A percentile compares a stretch with the other conserved stretches of the same genome.
These are phyloP conservation scores for Montipora capitata DNA, from an alignment of 92 coral and sea anemone species.

Conservation along the genomic window DNA sequence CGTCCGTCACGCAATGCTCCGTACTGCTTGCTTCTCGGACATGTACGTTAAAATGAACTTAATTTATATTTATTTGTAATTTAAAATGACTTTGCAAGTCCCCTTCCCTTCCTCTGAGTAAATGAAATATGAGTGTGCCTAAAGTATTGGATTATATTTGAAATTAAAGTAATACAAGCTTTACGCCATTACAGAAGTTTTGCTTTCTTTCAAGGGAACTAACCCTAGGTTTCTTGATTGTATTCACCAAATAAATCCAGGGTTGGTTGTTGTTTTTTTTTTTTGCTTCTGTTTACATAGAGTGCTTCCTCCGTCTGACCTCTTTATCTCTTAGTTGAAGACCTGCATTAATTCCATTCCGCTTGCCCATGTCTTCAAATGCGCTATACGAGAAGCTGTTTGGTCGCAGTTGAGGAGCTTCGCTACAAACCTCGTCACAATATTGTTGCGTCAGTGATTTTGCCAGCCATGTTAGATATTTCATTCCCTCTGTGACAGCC, in stretches of 20 bases:
- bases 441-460: conserved; percentile 54
- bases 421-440: conserved; percentile 22
- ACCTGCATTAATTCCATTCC: background rate
- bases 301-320: background rate
- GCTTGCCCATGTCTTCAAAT: conserved; percentile 25
- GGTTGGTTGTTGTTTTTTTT: too few species aligned
- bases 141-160: too few species aligned
- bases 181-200: too few species aligned
- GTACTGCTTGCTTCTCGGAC: too few species aligned
- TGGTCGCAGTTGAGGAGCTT: background rate
- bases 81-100: too few species aligned
- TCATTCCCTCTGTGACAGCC: conserved; percentile 35
- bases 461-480: conserved; percentile 47
- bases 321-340: background rate
- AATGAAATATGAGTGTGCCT: too few species aligned
- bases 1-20: background rate
- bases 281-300: background rate
- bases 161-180: too few species aligned
- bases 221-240: background rate
- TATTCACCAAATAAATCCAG: background rate
- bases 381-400: conserved; percentile 23
- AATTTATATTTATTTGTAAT: too few species aligned
- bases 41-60: too few species aligned
- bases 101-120: too few species aligned
- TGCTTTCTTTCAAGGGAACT: too few species aligned